These are phyloP conservation scores for sheep (Ovis aries) DNA, from an alignment of 2,113 vertebrate species.

Conservation along the genomic window ARS-UI_Ramb_v3.0 NC_056076.1:52805501-52806000, in stretches of 20 bases:
- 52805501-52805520: background rate
- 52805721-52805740: background rate
- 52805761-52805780: background rate
- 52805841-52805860: background rate
- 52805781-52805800: no score
- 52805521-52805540: background rate
- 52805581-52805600: background rate
- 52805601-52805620: background rate
- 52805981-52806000: background rate
- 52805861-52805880: background rate
- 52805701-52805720: background rate
- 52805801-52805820: no score
- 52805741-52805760: fast-evolving
- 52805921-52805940: background rate
- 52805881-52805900: background rate
- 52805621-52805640: background rate
- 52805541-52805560: background rate
- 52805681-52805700: background rate
- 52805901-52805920: background rate
- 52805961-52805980: no score
- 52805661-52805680: background rate
- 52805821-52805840: no score
- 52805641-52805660: background rate
- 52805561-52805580: background rate
- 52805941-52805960: fast-evolving